Base-by-base conservation (phyloP, 1,140 invertebrate genomes). In the Charaxes varanes region DNA sequence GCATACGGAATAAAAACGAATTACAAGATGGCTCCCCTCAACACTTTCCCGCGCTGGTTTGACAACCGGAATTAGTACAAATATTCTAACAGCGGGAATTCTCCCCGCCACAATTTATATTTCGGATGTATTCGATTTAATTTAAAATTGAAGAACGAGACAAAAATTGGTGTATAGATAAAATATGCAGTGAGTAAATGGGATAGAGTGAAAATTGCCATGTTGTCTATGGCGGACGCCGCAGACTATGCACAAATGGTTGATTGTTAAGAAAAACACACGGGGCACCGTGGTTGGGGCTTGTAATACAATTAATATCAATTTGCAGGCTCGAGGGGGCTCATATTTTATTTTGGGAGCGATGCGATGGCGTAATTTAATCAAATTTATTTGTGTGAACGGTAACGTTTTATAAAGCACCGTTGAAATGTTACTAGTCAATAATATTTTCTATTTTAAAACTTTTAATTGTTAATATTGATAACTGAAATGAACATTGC, bases 221-320 rank as follows among this genome's bases (percentile, higher is more conserved):
- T 45, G 34, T 11, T 19, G 13, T 12, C 21, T 30, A 19, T 40
- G 32, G 15, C 13, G 27, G 35, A 37, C 22, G 30, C 30, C 41
- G 31, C 40, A 48, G 43, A 40, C 41, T 45, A 35, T 48, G 35
- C 41, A 44, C 35, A 53, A 53, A 42, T 45, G 47, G 51, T 67
- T 77, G 63, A 77, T 81, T 79, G 64, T 67, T 58, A 72, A 74
- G 71, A 71, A 76, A 81, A 81, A 82, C 73, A 81, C 68, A 79
- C 70, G 65, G 78, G 72, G 65, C 48, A 57, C 49, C 41, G 41
- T 53, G 40, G 54, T 62, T 46, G 54, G 62, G 63, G 74, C 53
- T 64, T 62, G 60, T 79, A 79, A 82, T 58, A 65, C 69, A 82
- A 82, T 82, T 82, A 79, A 79, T 82, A 82, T 79, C 72, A 79